phyloP scores from a whole-genome alignment of 2,113 vertebrate genomes.

The Gallinago jamesoni region DNA sequence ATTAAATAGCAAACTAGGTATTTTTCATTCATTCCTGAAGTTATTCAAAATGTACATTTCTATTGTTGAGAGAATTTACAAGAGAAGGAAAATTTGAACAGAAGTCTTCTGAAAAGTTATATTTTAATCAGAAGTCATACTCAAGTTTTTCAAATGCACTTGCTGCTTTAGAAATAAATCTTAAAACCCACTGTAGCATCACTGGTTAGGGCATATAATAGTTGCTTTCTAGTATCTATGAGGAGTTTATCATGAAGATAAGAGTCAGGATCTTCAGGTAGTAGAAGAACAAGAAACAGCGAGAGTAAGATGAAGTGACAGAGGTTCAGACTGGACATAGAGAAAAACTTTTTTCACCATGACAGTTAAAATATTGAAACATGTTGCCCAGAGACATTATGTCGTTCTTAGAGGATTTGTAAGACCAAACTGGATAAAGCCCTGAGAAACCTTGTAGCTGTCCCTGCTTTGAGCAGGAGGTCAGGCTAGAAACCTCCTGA shows the following conservation, averaged over 20 bases:
- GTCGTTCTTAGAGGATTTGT: neutral
- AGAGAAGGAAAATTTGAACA: neutral
- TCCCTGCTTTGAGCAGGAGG: neutral
- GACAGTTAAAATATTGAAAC: neutral
- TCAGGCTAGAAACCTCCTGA: neutral
- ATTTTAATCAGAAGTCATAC: neutral
- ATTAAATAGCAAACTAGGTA: slow-evolving; percentile 2
- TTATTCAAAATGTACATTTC: neutral
- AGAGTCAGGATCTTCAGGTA: neutral
- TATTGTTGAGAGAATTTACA: neutral
- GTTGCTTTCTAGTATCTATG: neutral
- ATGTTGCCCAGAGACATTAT: neutral
- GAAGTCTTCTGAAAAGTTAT: neutral
- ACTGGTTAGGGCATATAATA: neutral
- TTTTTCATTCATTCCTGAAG: neutral
- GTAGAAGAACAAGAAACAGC: neutral
- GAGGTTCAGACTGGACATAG: neutral
- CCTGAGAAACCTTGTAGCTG: neutral
- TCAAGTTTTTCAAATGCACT: neutral
- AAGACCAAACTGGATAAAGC: neutral
- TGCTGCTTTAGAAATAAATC: neutral
- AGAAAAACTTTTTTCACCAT: neutral
- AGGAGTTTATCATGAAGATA: neutral
- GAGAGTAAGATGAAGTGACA: neutral
- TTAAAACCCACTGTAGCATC: neutral